Evolutionary conservation across 2,113 vertebrate species (phyloP), one percentile per base, ranked within the genome.

Genomic region (Chloropsis cyanopogon): DNA sequence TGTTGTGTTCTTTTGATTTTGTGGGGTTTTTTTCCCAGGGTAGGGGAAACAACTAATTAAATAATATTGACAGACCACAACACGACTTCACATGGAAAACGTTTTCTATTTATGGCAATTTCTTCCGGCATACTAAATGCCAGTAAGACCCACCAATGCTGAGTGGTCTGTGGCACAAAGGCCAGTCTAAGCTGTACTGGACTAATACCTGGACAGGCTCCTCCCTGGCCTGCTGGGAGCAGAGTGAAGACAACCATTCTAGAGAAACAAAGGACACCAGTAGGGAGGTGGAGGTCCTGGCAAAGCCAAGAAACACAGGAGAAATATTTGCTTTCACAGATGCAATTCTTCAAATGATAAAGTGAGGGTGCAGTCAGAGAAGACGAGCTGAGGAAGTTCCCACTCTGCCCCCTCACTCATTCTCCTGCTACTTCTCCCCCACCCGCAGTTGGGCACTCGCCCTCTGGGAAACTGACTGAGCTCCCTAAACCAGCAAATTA

Each of bases 231-330:
- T 63, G 20, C 61, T 54, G 44, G 16, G 31, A 63, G 65, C 91
- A 50, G 19, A 82, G 23, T 5, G 24, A 88, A 89, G 68, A n/a
- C 26, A 82, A 47, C 65, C 35, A 65, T 63, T 50, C 60, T 7
- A 53, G 68, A 81, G 77, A 80, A 96, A 93, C 10, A 65, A 86
- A 79, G 84, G 41, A 88, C 53, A 80, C 15, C 66, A 86, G 59
- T n/a, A 77, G 61, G 18, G 72, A 88, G 56, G 72, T 29, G 49
- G 37, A 87, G 33, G 28, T 68, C 57, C 57, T 37, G 33, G 11
- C 47, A 81, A 91, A 92, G 60, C 71, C 83, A 86, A 63, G 69
- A 78, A 66, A 86, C 29, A 77, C 7, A 52, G 26, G 7, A 65
- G 42, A 86, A 81, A 70, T 66, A 86, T 37, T 84, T 83, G 72